Conservation (phyloP, 2,797 vertebrate genomes). For the Manis pentadactyla region DNA sequence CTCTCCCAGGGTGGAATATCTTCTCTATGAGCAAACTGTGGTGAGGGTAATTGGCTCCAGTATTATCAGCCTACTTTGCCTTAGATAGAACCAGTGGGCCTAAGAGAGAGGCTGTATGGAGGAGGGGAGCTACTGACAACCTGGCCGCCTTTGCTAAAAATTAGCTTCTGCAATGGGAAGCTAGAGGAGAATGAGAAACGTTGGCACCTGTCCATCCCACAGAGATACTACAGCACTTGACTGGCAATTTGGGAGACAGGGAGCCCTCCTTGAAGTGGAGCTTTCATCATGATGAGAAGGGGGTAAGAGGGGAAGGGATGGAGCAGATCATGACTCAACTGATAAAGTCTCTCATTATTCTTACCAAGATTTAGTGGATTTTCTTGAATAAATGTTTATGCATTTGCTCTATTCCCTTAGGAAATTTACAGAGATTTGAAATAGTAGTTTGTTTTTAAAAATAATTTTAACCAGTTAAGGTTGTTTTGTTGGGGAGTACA, state of each 20-base stretch:
- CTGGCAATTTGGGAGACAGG: background rate
- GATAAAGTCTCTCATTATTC: background rate
- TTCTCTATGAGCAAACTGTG: background rate
- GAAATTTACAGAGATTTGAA: background rate
- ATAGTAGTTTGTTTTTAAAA: background rate
- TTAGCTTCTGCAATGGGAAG: background rate
- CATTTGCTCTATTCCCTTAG: background rate
- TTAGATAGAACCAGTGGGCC: background rate
- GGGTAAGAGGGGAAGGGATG: background rate
- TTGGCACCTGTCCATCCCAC: background rate
- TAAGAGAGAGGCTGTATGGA: background rate
- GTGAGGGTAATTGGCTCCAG: background rate
- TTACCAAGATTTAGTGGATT: background rate
- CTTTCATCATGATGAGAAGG: background rate
- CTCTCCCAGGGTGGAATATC: background rate
- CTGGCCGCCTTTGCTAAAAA: background rate
- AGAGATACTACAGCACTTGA: background rate
- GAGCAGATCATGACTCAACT: background rate
- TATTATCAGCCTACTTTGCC: background rate
- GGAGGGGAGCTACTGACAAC: background rate
- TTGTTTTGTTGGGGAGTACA: background rate
- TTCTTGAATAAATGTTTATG: constrained; percentile 46
- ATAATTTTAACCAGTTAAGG: background rate
- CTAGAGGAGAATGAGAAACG: background rate
- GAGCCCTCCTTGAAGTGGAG: background rate